Conservation (phyloP, 2,113 vertebrate species). For the Puntigrus tetrazona region DNA sequence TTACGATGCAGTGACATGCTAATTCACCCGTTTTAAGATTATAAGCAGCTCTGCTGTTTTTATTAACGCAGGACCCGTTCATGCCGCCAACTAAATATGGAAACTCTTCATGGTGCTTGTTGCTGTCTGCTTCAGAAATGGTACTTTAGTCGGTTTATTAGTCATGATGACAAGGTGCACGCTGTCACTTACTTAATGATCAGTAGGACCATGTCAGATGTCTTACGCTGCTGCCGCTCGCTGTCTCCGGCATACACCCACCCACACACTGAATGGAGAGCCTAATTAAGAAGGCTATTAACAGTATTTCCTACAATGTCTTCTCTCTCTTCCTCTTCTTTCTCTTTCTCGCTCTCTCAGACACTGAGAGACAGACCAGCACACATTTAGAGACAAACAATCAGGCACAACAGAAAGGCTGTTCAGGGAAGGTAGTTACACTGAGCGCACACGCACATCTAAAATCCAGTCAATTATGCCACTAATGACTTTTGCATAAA, state of each 20-base stretch:
- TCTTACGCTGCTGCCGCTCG: background rate
- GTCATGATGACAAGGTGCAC: constrained; percentile 10
- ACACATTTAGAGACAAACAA: background rate
- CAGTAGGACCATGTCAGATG: constrained; percentile 21
- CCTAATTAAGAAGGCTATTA: constrained; percentile 29
- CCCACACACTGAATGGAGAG: background rate
- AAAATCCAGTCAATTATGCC: constrained; percentile 22
- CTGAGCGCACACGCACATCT: background rate
- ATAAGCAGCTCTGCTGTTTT: constrained; percentile 17
- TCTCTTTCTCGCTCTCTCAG: constrained; percentile 29
- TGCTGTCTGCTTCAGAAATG: constrained; percentile 20
- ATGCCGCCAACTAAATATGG: background rate
- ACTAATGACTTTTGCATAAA: constrained; percentile 39
- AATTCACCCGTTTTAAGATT: background rate
- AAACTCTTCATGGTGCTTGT: background rate
- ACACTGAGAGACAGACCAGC: constrained; percentile 9
- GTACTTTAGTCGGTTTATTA: background rate
- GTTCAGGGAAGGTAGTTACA: constrained; percentile 38
- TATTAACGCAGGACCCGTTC: background rate
- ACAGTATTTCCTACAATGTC: constrained; percentile 7
- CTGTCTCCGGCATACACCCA: background rate
- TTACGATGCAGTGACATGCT: constrained; percentile 4
- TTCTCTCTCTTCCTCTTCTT: constrained; percentile 1
- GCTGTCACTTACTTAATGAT: background rate
- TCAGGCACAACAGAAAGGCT: constrained; percentile 38